Percentiles rank a stretch among this genome's conserved stretches.
Evolutionary conservation across 1,140 invertebrate genomes (phyloP).

Genomic region (Drosophila sp.): DNA sequence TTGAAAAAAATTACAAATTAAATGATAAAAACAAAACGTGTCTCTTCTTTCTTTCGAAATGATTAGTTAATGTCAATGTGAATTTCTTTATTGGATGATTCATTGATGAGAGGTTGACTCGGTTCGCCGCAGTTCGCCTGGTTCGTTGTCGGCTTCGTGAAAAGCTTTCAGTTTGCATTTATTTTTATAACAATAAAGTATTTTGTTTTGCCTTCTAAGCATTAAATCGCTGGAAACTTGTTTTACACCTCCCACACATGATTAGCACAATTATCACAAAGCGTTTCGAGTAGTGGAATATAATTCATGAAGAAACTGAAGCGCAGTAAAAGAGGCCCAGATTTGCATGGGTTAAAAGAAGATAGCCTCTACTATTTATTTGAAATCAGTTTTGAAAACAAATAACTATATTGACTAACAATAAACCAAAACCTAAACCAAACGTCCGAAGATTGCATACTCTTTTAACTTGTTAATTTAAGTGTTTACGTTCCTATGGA

Average conservation of each 20-base stretch:
- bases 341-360: too few species aligned
- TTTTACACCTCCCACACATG: constrained; percentile 62
- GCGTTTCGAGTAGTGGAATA: not conserved
- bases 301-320: not conserved
- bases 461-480: too few species aligned
- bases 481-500: too few species aligned
- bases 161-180: constrained; percentile 16
- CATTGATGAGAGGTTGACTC: not conserved
- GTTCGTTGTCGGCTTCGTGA: not conserved
- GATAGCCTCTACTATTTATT: too few species aligned
- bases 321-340: constrained; percentile 25
- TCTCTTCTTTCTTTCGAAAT: constrained; percentile 1
- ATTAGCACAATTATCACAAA: constrained; percentile 40
- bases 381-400: too few species aligned
- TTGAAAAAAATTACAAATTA: constrained; percentile 43
- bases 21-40: constrained; percentile 16
- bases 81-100: not conserved
- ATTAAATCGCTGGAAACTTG: constrained; percentile 20
- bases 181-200: constrained; percentile 23
- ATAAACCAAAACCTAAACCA: too few species aligned
- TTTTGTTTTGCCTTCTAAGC: constrained; percentile 1
- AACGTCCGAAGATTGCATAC: too few species aligned
- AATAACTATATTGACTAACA: too few species aligned
- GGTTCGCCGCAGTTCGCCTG: not conserved
- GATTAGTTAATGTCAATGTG: not conserved